Percentiles rank a stretch among this genome's conserved stretches.
These are phyloP conservation scores for Hoplostethus atlanticus DNA, from an alignment of 2,797 vertebrate species.

Conservation along the genomic window DNA sequence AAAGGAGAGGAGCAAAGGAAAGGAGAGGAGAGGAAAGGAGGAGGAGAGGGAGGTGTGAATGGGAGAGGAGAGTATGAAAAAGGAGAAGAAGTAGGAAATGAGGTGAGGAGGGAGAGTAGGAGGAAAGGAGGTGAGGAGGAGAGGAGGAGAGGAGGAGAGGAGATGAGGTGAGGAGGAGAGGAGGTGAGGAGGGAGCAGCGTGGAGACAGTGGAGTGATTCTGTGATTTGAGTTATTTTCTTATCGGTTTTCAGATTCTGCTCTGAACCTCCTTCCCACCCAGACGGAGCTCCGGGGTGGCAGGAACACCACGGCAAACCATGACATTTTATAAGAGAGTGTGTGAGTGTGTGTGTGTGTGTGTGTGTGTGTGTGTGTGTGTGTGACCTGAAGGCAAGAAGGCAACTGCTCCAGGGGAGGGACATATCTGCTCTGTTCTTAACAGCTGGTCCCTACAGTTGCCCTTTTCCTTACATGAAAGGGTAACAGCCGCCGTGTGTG, in stretches of 20 bases:
- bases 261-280: constrained; percentile 23
- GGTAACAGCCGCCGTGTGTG: constrained; percentile 63
- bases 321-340: constrained; percentile 44
- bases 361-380: constrained; percentile 35
- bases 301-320: constrained; percentile 36
- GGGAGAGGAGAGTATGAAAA: too few relatives aligned
- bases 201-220: constrained; percentile 22
- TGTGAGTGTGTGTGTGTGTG: constrained; percentile 41
- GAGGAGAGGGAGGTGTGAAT: not conserved
- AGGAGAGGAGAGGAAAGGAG: not conserved
- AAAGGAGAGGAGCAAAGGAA: not conserved
- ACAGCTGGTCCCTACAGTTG: constrained; percentile 84
- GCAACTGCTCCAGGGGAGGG: constrained; percentile 65
- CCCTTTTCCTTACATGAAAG: constrained; percentile 79
- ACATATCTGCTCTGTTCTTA: constrained; percentile 69
- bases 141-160: not conserved
- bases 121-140: not conserved
- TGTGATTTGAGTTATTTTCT: constrained; percentile 23
- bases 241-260: constrained; percentile 7
- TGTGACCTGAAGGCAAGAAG: constrained; percentile 41
- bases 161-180: not conserved
- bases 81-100: not conserved
- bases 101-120: not conserved
- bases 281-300: constrained; percentile 20
- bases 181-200: not conserved